Percentiles rank a stretch among this genome's conserved stretches.
These are phyloP conservation scores for Choloepus didactylus DNA, from an alignment of 2,797 vertebrate species.

Conservation along the genomic window DNA sequence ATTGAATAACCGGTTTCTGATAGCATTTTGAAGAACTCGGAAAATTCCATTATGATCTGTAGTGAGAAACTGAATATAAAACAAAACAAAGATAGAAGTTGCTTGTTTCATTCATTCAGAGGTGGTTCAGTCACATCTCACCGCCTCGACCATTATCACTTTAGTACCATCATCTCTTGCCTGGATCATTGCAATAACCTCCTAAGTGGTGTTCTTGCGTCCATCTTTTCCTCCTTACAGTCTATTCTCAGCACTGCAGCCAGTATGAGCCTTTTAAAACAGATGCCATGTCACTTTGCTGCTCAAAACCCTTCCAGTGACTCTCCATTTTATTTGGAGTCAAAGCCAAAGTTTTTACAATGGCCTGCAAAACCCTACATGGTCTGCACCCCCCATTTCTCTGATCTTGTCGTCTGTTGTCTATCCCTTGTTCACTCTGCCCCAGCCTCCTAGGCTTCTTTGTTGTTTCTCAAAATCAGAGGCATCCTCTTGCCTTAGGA, in stretches of 20 bases:
- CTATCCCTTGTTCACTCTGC: background rate
- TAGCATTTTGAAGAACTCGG: slow-evolving; percentile 10
- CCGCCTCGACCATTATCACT: background rate
- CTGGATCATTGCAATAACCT: background rate
- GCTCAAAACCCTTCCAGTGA: background rate
- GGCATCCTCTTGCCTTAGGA: background rate
- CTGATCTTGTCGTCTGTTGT: background rate
- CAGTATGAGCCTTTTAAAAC: slow-evolving; percentile 16
- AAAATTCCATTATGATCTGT: background rate
- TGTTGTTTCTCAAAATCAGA: background rate
- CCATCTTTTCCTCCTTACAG: background rate
- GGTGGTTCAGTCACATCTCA: background rate
- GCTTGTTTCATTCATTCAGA: slow-evolving; percentile 8
- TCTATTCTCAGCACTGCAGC: background rate
- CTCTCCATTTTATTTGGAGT: slow-evolving; percentile 11
- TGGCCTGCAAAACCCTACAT: background rate
- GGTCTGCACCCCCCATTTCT: background rate
- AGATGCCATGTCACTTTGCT: background rate
- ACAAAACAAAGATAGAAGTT: background rate
- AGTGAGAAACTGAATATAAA: slow-evolving; percentile 10
- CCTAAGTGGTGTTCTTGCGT: background rate
- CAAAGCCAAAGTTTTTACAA: slow-evolving; percentile 7
- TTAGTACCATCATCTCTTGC: background rate
- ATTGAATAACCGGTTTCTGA: slow-evolving; percentile 30
- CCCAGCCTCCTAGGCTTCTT: background rate